Evolutionary conservation across 2,888 invertebrate species (phyloP), one percentile per base, ranked within the genome.

Genomic region (Harpagoxenus sublaevis): DNA sequence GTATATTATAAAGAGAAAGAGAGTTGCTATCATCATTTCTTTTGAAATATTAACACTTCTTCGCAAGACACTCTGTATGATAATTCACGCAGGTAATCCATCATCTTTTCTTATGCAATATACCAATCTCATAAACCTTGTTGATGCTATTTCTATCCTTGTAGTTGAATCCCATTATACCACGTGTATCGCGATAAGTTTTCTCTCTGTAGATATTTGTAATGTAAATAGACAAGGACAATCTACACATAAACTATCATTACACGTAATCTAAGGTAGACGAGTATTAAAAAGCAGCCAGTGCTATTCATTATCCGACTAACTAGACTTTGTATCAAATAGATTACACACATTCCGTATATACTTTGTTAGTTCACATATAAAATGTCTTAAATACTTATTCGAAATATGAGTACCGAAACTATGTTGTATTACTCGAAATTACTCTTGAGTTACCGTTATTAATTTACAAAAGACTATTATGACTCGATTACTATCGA

Each of bases 151-250:
- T 78, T 68, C 12, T 77, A 55, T 45, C 66, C 53, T 66, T 65
- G 65, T 12, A 66, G 12, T 55, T 65, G 39, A 65, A 65, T 66
- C 31, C 18, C 28, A 77, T 77, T 65, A 77, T 66, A 12, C 28
- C 66, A 77, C 53, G 39, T 28, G 53, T 45, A 15, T 28, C 57
- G 8, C 8, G n/a, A 10, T 42, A 28, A 28, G 2, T 55, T 55
- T 55, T 45, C 35, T 6, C 28, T 66, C 1, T 45, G 9, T 9
- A 23, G 6, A 4, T 28, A 77, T 53, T 66, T 53, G 28, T 66
- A 77, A 77, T 73, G 42, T 28, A 31, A 42, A 51, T 77, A 65
- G 55, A 57, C 31, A 31, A 70, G 70, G 78, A 78, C 70, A 55
- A 39, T 55, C 18, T 39, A 9, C 15, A 18, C 1, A 12, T 39